Percentiles rank a stretch among this genome's conserved stretches.
These are phyloP conservation scores for Drosophila maculinotata DNA, from an alignment of 2,888 invertebrate species.

Conservation along the genomic window DNA sequence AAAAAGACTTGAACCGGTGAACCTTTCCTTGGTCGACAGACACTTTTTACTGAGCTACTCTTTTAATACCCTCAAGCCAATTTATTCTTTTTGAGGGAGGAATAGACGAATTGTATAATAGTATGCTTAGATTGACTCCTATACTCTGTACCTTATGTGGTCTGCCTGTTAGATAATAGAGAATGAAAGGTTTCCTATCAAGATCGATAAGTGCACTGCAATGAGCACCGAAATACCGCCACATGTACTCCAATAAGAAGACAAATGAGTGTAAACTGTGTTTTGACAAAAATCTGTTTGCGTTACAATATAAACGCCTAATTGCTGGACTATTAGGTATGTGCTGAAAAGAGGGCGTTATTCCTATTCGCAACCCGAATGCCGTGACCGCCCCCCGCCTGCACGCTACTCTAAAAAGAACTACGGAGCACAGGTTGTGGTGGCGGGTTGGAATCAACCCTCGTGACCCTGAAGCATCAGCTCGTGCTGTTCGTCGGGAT, in stretches of 20 bases:
- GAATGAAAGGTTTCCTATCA: too few relatives aligned
- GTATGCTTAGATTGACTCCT: too few relatives aligned
- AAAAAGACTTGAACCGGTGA: too few relatives aligned
- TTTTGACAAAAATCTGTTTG: conserved; percentile 53
- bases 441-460: conserved; percentile 35
- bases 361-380: conserved; percentile 27
- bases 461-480: conserved; percentile 31
- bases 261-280: conserved; percentile 27
- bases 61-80: too few relatives aligned
- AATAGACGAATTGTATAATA: too few relatives aligned
- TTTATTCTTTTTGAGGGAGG: too few relatives aligned
- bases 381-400: conserved; percentile 32
- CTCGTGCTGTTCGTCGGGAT: conserved; percentile 21
- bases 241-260: background rate
- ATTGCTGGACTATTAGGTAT: conserved; percentile 66
- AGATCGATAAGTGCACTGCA: background rate
- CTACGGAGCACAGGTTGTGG: conserved; percentile 31
- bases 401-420: conserved; percentile 30
- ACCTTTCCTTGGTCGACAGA: too few relatives aligned
- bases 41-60: too few relatives aligned
- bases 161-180: too few relatives aligned
- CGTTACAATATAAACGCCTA: conserved; percentile 54
- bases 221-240: background rate
- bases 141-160: too few relatives aligned
- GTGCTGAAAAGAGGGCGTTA: conserved; percentile 52